Percentiles rank a stretch among this genome's conserved stretches.
Evolutionary conservation across 2,888 invertebrate genomes (phyloP).

Genomic region (Cartodere bifasciata): DNA sequence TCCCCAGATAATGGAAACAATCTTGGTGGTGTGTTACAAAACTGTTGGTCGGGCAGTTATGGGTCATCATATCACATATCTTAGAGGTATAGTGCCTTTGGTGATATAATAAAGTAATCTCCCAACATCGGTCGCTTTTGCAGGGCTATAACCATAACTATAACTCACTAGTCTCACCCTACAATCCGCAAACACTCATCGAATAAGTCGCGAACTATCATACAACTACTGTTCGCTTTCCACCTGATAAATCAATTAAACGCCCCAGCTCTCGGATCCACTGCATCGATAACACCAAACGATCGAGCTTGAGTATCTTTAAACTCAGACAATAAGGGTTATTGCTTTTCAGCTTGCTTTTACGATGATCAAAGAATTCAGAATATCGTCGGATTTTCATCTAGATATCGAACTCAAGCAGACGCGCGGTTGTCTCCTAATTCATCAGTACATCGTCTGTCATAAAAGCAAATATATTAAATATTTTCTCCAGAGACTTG

Average conservation of each 20-base stretch:
- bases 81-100: constrained; percentile 30
- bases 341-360: too few relatives aligned
- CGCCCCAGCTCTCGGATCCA: constrained; percentile 5
- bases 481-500: too few relatives aligned
- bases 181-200: constrained; percentile 25
- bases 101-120: constrained; percentile 36
- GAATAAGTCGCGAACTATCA: constrained; percentile 24
- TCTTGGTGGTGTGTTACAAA: too few relatives aligned
- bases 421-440: too few relatives aligned
- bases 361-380: too few relatives aligned
- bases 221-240: constrained; percentile 28
- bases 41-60: constrained; percentile 35
- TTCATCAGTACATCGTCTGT: too few relatives aligned
- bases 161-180: constrained; percentile 31
- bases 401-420: too few relatives aligned
- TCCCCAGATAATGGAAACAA: too few relatives aligned
- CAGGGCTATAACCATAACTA: constrained; percentile 35
- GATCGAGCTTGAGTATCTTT: too few relatives aligned
- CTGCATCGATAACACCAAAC: background rate
- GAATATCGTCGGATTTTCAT: too few relatives aligned
- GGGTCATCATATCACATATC: constrained; percentile 34
- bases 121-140: constrained; percentile 31
- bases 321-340: too few relatives aligned
- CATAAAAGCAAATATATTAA: too few relatives aligned
- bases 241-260: constrained; percentile 35